phyloP scores from a whole-genome alignment of 2,797 vertebrate species.

The Coreius guichenoti region DNA sequence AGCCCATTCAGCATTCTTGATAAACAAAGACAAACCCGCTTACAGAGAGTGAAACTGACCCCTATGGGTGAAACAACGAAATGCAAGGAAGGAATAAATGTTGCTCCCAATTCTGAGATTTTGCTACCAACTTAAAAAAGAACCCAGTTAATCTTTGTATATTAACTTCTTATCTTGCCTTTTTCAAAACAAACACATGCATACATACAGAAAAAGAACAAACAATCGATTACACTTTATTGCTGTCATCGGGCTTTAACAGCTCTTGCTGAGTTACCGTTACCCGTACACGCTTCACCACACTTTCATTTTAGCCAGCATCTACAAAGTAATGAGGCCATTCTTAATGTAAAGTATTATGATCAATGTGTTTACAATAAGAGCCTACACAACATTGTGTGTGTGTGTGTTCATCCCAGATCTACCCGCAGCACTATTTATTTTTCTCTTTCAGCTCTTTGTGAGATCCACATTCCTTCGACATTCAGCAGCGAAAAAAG shows the following conservation, averaged over 20 bases:
- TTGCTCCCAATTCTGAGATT: background rate
- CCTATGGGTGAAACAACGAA: constrained; percentile 71
- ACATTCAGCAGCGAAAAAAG: background rate
- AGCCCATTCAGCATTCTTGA: constrained; percentile 28
- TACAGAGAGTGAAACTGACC: constrained; percentile 76
- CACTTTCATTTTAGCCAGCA: constrained; percentile 8
- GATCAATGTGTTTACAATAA: constrained; percentile 16
- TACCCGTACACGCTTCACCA: background rate
- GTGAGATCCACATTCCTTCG: constrained; percentile 19
- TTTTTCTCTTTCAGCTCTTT: constrained; percentile 16
- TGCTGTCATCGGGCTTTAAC: background rate
- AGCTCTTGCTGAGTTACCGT: constrained; percentile 16
- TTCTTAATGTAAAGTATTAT: constrained; percentile 24
- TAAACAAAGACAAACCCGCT: background rate
- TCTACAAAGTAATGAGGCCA: constrained; percentile 19
- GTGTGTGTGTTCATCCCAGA: background rate
- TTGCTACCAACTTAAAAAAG: background rate
- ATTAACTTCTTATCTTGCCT: background rate
- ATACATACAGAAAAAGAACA: background rate
- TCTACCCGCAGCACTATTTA: constrained; percentile 16
- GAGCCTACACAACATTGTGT: background rate
- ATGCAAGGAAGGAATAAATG: constrained; percentile 3
- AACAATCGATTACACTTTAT: background rate
- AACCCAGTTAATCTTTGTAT: background rate
- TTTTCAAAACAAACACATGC: background rate